These are phyloP conservation scores for Lucifuga dentata DNA, from an alignment of 2,113 vertebrate genomes.

Conservation along the genomic window DNA sequence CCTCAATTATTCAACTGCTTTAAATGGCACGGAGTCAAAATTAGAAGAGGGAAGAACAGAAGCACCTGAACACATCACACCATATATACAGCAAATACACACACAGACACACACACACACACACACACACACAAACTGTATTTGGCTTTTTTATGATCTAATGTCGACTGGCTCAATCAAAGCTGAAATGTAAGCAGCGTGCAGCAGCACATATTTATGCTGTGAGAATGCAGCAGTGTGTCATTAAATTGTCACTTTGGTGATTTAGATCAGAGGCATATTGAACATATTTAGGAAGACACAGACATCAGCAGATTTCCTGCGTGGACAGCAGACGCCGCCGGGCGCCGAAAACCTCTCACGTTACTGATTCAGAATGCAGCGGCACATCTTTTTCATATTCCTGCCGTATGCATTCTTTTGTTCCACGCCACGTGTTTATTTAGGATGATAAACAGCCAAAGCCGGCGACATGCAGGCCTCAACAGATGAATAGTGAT, in stretches of 20 bases:
- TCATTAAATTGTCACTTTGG: slow-evolving; percentile 58
- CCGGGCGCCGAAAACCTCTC: slow-evolving; percentile 33
- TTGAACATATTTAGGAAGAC: slow-evolving; percentile 65
- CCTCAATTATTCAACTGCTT: slow-evolving; percentile 83
- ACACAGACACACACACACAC: background rate
- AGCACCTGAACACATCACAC: background rate
- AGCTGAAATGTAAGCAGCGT: slow-evolving; percentile 29
- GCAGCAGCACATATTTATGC: slow-evolving; percentile 61
- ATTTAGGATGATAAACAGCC: slow-evolving; percentile 67
- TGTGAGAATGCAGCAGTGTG: slow-evolving; percentile 40
- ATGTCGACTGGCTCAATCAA: slow-evolving; percentile 4
- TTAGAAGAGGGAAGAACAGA: slow-evolving; percentile 33
- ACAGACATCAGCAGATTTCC: slow-evolving; percentile 70
- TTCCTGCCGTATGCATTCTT: slow-evolving; percentile 63
- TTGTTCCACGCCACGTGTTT: slow-evolving; percentile 66
- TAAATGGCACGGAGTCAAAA: slow-evolving; percentile 78
- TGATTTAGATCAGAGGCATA: slow-evolving; percentile 68
- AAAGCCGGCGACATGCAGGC: slow-evolving; percentile 31
- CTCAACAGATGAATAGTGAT: slow-evolving; percentile 74
- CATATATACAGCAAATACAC: background rate
- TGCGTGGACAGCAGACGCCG: slow-evolving; percentile 37
- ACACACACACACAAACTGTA: background rate
- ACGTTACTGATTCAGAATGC: slow-evolving; percentile 61
- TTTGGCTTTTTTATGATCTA: slow-evolving; percentile 1
- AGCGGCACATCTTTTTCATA: slow-evolving; percentile 31